These are phyloP conservation scores for Clytia hemisphaerica DNA, from an alignment of 30 jellyfish, hydroid and myxozoan genomes.

Conservation along the genomic window DNA sequence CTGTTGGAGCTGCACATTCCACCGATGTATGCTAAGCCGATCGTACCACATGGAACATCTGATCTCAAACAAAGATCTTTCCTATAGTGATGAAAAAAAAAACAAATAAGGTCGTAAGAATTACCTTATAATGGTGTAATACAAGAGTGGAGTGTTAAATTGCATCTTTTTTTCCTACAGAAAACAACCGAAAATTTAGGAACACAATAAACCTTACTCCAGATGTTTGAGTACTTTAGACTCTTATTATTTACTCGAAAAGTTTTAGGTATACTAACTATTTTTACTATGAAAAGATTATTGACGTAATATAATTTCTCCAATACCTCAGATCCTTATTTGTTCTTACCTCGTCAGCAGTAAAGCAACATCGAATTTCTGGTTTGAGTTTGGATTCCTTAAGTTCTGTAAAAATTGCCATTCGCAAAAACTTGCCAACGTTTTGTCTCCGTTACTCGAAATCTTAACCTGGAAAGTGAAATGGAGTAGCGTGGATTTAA, in stretches of 20 bases:
- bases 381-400: slow-evolving; percentile 36
- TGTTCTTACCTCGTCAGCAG: slow-evolving; percentile 83
- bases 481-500: too few species aligned
- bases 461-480: too few species aligned
- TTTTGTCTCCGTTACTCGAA: slow-evolving; percentile 88
- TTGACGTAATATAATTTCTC: too few species aligned
- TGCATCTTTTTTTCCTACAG: too few species aligned
- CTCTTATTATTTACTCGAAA: too few species aligned
- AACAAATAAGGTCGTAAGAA: too few species aligned
- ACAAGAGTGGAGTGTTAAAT: not conserved
- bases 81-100: slow-evolving; percentile 20
- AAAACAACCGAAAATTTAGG: too few species aligned
- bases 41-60: slow-evolving; percentile 92
- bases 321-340: too few species aligned
- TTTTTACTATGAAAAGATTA: too few species aligned
- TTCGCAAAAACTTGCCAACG: slow-evolving; percentile 83
- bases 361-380: slow-evolving; percentile 71
- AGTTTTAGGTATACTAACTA: too few species aligned
- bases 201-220: too few species aligned
- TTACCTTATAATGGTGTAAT: not conserved
- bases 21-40: slow-evolving; percentile 96
- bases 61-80: slow-evolving; percentile 78
- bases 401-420: slow-evolving; percentile 90
- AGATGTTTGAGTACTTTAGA: too few species aligned
- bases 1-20: slow-evolving; percentile 87